These are phyloP conservation scores for Sardina pilchardus DNA, from an alignment of 2,113 vertebrate species.

Conservation along the genomic window DNA sequence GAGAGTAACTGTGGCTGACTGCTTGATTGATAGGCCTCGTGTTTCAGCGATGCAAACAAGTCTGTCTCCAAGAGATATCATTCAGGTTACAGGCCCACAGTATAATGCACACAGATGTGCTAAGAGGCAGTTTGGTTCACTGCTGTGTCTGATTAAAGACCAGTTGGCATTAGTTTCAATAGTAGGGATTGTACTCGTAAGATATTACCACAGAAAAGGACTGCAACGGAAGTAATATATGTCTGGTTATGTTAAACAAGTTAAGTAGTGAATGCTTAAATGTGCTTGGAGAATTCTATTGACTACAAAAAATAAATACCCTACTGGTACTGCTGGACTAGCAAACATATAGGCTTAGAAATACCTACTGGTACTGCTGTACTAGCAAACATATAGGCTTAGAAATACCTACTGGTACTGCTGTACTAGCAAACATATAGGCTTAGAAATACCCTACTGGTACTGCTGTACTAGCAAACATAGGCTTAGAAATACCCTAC, in stretches of 20 bases:
- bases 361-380: background rate
- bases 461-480: background rate
- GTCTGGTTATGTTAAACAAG: background rate
- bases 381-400: background rate
- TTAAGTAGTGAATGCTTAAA: background rate
- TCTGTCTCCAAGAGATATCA: constrained; percentile 1
- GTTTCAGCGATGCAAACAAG: background rate
- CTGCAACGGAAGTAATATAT: background rate
- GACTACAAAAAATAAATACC: background rate
- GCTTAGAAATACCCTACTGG: background rate
- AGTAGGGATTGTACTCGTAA: background rate
- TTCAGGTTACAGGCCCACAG: background rate
- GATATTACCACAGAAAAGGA: background rate
- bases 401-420: too few species aligned
- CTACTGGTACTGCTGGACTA: background rate
- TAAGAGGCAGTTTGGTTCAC: background rate
- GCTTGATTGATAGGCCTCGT: background rate
- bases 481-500: too few species aligned
- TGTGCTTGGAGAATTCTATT: background rate
- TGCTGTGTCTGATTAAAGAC: background rate
- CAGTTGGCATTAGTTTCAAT: background rate
- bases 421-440: background rate
- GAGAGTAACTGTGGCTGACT: background rate
- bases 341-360: background rate
- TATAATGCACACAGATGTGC: background rate